phyloP scores from a whole-genome alignment of 2,888 invertebrate genomes.

The Maniola hyperantus region DNA sequence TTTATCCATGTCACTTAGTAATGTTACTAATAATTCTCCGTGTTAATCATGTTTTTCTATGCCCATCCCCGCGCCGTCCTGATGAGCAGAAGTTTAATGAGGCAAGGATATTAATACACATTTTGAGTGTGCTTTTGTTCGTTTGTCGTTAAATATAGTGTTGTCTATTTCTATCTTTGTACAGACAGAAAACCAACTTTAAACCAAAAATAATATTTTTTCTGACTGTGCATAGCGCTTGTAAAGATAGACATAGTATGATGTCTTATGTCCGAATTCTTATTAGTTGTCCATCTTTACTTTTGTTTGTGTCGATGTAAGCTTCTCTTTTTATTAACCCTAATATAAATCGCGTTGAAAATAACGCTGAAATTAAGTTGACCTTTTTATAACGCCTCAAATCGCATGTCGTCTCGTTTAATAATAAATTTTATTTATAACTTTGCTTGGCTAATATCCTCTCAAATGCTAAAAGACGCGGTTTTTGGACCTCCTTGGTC shows the following conservation, averaged over 20 bases:
- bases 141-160: conserved; percentile 32
- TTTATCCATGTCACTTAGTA: neutral
- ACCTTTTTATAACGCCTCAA: neutral
- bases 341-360: neutral
- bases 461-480: no score
- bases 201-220: neutral
- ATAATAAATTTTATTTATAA: neutral
- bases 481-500: no score
- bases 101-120: conserved; percentile 44
- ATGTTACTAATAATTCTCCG: conserved; percentile 8
- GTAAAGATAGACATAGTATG: neutral
- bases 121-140: conserved; percentile 48
- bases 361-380: neutral
- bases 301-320: neutral
- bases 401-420: neutral
- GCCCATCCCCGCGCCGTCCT: conserved; percentile 51
- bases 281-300: neutral
- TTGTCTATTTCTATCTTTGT: conserved; percentile 30
- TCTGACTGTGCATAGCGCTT: neutral
- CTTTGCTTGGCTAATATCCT: neutral
- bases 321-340: neutral
- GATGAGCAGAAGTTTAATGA: conserved; percentile 84
- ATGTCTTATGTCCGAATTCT: neutral
- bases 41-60: conserved; percentile 62
- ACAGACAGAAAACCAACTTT: conserved; percentile 4